Conservation (phyloP, 2,797 vertebrate genomes). For the Enteromius mattozi region DNA sequence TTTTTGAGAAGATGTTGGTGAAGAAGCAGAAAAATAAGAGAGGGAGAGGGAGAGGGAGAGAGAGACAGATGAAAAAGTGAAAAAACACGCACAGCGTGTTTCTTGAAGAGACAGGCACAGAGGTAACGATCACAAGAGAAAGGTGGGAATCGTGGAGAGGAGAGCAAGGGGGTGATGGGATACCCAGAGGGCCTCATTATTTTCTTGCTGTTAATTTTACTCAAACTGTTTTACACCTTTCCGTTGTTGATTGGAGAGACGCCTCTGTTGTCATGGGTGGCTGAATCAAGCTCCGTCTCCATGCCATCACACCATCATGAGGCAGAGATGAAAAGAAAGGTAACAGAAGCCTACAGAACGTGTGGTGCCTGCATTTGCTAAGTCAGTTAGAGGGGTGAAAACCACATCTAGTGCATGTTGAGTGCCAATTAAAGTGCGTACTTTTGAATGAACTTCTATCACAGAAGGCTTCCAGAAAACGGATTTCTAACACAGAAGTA, state of each 20-base stretch:
- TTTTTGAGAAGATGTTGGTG: slow-evolving; percentile 52
- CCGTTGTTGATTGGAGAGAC: slow-evolving; percentile 81
- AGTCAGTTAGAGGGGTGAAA: slow-evolving; percentile 42
- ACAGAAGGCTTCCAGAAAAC: slow-evolving; percentile 11
- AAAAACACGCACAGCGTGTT: slow-evolving; percentile 64
- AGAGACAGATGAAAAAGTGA: slow-evolving; percentile 57
- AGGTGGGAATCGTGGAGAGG: slow-evolving; percentile 80
- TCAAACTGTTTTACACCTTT: slow-evolving; percentile 82
- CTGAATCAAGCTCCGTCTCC: slow-evolving; percentile 70
- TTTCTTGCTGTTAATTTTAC: slow-evolving; percentile 85
- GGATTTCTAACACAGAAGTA: slow-evolving; percentile 19
- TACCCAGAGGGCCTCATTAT: slow-evolving; percentile 87
- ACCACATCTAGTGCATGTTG: slow-evolving; percentile 32
- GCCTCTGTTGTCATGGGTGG: slow-evolving; percentile 71
- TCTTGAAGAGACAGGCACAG: slow-evolving; percentile 68
- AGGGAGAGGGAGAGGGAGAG: slow-evolving; percentile 46
- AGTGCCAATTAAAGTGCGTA: slow-evolving; percentile 32
- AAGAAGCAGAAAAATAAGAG: slow-evolving; percentile 48
- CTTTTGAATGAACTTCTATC: slow-evolving; percentile 36
- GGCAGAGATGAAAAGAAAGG: slow-evolving; percentile 54
- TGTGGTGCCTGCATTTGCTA: slow-evolving; percentile 46
- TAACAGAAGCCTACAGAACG: slow-evolving; percentile 44
- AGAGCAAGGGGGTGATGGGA: slow-evolving; percentile 78
- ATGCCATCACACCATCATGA: slow-evolving; percentile 61
- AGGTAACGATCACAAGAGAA: slow-evolving; percentile 72